phyloP scores from a whole-genome alignment of 2,797 vertebrate genomes.

The Chanos chanos region DNA sequence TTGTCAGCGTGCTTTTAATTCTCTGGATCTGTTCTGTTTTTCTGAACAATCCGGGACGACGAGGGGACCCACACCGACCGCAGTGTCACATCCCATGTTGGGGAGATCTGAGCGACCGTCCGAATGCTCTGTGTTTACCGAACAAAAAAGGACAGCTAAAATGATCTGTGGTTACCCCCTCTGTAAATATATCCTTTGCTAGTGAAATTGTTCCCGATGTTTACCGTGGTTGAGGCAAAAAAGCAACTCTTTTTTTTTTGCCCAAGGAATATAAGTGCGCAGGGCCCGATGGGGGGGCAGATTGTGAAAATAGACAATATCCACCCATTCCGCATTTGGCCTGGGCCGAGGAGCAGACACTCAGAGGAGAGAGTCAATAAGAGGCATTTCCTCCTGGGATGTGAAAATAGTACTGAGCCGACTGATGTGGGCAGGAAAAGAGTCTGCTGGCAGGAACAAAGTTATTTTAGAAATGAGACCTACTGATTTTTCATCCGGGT shows the following conservation, averaged over 20 bases:
- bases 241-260: conserved; percentile 41
- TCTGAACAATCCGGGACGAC: conserved; percentile 38
- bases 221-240: conserved; percentile 68
- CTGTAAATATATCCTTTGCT: conserved; percentile 72
- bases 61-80: conserved; percentile 31
- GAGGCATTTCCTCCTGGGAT: neutral
- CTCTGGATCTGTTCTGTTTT: conserved; percentile 27
- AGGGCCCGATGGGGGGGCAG: conserved; percentile 57
- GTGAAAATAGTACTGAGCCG: neutral
- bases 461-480: too few species aligned
- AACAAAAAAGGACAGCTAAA: conserved; percentile 70
- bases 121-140: conserved; percentile 61
- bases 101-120: conserved; percentile 62
- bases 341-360: conserved; percentile 47
- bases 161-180: conserved; percentile 68
- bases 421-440: too few species aligned
- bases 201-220: conserved; percentile 75
- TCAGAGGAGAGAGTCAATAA: conserved; percentile 13
- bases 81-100: conserved; percentile 53
- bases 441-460: too few species aligned
- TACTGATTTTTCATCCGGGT: too few species aligned
- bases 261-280: conserved; percentile 53
- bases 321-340: conserved; percentile 46
- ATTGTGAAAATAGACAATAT: conserved; percentile 67
- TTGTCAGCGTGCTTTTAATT: conserved; percentile 5